phyloP scores from a whole-genome alignment of 53 echinoderm and acorn worm species.

The Luidia sarsii region DNA sequence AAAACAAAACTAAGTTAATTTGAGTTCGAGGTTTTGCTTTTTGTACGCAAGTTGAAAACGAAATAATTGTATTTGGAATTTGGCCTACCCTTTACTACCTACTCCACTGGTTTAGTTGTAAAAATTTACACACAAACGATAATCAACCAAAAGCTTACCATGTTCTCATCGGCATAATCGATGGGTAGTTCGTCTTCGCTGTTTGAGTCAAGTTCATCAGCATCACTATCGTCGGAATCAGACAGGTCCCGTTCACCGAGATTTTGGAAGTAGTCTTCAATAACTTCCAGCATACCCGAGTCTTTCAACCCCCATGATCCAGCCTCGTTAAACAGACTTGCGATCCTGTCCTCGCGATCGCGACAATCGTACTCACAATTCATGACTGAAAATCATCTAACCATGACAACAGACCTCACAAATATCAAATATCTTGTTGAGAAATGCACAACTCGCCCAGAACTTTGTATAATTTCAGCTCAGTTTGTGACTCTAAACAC shows the following conservation, averaged over 20 bases:
- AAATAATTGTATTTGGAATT: too few relatives aligned
- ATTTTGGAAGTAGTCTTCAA: conserved; percentile 18
- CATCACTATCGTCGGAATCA: conserved; percentile 16
- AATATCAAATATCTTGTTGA: too few relatives aligned
- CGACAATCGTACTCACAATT: conserved; percentile 15
- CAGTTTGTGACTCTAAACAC: too few relatives aligned
- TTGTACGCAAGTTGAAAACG: too few relatives aligned
- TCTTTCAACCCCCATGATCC: conserved; percentile 15
- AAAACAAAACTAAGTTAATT: too few relatives aligned
- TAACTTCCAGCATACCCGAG: conserved; percentile 6
- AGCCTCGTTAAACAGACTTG: conserved; percentile 3
- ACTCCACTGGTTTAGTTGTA: background rate
- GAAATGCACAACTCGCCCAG: too few relatives aligned
- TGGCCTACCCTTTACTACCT: too few relatives aligned
- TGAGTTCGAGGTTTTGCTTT: too few relatives aligned
- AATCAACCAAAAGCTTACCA: conserved; percentile 17
- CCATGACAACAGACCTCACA: too few relatives aligned
- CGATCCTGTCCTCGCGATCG: conserved; percentile 11
- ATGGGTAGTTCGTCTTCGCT: conserved; percentile 26
- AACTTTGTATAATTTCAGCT: too few relatives aligned
- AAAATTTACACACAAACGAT: background rate
- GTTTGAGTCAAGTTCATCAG: conserved; percentile 12
- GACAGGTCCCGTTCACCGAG: conserved; percentile 18
- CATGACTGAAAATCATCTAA: too few relatives aligned
- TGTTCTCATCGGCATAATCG: background rate